phyloP scores from a whole-genome alignment of 2,888 invertebrate species.

The Omphaloscelis lunosa region DNA sequence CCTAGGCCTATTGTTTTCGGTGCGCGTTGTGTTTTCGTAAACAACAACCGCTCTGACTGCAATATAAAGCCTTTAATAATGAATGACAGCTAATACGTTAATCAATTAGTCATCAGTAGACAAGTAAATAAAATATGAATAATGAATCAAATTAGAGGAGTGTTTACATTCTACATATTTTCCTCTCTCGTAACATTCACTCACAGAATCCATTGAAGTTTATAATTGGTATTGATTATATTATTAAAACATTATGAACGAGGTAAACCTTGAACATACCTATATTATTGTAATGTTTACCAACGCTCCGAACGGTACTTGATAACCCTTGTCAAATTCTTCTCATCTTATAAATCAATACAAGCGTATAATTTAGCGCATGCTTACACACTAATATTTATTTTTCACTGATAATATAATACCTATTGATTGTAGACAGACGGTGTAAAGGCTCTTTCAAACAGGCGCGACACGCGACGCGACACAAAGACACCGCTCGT shows the following conservation, averaged over 20 bases:
- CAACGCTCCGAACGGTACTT: constrained; percentile 9
- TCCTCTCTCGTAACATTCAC: constrained; percentile 27
- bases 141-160: constrained; percentile 19
- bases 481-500: too few relatives aligned
- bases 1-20: constrained; percentile 65
- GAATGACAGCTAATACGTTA: constrained; percentile 37
- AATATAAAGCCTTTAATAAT: constrained; percentile 24
- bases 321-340: constrained; percentile 37
- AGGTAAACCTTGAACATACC: constrained; percentile 30
- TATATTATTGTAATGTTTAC: constrained; percentile 24
- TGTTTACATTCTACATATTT: constrained; percentile 46
- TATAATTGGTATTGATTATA: constrained; percentile 19
- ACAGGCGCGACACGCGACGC: too few relatives aligned
- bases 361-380: constrained; percentile 54
- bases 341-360: constrained; percentile 51
- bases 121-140: constrained; percentile 20
- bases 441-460: too few relatives aligned
- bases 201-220: constrained; percentile 45
- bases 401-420: constrained; percentile 12
- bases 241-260: constrained; percentile 23
- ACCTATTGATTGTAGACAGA: neutral
- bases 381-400: constrained; percentile 44
- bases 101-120: constrained; percentile 23
- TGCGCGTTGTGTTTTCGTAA: constrained; percentile 59
- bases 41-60: constrained; percentile 36